These are phyloP conservation scores for Hippocampus comes DNA, from an alignment of 2,113 vertebrate genomes.

Conservation along the genomic window DNA sequence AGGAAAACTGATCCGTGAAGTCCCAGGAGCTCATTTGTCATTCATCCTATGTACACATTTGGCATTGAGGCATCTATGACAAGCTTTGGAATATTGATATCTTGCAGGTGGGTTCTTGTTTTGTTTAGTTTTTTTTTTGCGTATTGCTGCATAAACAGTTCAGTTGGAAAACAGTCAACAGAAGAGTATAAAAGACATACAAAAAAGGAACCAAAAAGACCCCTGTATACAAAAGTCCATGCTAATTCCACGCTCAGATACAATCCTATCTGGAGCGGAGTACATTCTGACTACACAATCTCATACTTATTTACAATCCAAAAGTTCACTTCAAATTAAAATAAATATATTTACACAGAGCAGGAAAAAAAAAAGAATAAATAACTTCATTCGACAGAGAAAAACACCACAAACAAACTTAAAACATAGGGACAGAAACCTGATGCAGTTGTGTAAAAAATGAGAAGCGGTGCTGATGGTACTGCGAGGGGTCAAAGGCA, in stretches of 20 bases:
- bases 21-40: constrained; percentile 55
- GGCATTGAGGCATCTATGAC: constrained; percentile 69
- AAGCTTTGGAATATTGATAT: constrained; percentile 76
- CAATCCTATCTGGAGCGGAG: constrained; percentile 70
- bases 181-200: constrained; percentile 54
- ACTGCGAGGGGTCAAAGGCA: constrained; percentile 14
- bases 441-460: constrained; percentile 27
- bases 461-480: constrained; percentile 23
- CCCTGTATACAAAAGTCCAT: constrained; percentile 68
- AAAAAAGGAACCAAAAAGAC: constrained; percentile 46
- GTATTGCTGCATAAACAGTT: constrained; percentile 71
- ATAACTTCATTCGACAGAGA: constrained; percentile 81
- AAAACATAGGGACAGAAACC: constrained; percentile 38
- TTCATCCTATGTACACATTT: constrained; percentile 70
- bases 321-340: constrained; percentile 93
- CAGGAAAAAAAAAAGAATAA: constrained; percentile 80
- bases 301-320: constrained; percentile 93
- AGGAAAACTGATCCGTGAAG: constrained; percentile 61
- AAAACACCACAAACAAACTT: constrained; percentile 86
- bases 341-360: constrained; percentile 99
- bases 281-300: constrained; percentile 86
- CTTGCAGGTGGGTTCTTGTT: constrained; percentile 50
- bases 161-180: constrained; percentile 51
- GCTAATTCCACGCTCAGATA: constrained; percentile 78
- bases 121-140: constrained; percentile 30